A percentile compares a stretch with the other conserved stretches of the same genome.
These are phyloP conservation scores for Drosophila nigricruria DNA, from an alignment of 2,888 invertebrate species.

Conservation along the genomic window DNA sequence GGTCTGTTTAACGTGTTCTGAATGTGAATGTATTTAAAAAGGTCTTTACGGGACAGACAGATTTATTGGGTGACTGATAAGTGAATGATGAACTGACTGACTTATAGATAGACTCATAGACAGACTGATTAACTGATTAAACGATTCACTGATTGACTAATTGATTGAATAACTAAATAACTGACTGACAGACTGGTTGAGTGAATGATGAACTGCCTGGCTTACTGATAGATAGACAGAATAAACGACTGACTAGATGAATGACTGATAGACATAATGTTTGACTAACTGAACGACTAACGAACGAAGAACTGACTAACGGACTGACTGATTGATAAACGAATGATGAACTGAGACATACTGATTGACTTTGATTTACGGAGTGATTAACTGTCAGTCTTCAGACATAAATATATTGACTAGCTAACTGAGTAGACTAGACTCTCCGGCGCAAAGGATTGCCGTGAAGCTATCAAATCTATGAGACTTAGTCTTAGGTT, in stretches of 20 bases:
- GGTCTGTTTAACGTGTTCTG: conserved; percentile 20
- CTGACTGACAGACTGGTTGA: not conserved
- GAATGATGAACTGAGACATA: not conserved
- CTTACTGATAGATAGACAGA: not conserved
- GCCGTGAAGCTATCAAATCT: not conserved
- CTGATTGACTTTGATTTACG: no score
- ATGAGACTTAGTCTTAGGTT: not conserved
- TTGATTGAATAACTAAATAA: not conserved
- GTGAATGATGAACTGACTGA: not conserved
- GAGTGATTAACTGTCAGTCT: no score
- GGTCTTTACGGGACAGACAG: not conserved
- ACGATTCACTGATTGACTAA: no score
- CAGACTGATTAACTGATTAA: not conserved
- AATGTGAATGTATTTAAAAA: not conserved
- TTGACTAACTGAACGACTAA: not conserved
- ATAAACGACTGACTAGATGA: not conserved
- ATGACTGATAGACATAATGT: not conserved
- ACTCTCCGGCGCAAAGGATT: not conserved
- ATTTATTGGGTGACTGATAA: no score
- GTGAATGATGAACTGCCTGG: not conserved
- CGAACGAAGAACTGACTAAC: not conserved
- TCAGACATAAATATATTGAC: no score
- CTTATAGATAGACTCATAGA: not conserved
- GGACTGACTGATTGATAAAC: not conserved
- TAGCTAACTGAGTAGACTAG: not conserved